Percentiles rank a stretch among this genome's conserved stretches.
These are phyloP conservation scores for Eupithecia dodoneata DNA, from an alignment of 2,888 invertebrate genomes.

Conservation along the genomic window DNA sequence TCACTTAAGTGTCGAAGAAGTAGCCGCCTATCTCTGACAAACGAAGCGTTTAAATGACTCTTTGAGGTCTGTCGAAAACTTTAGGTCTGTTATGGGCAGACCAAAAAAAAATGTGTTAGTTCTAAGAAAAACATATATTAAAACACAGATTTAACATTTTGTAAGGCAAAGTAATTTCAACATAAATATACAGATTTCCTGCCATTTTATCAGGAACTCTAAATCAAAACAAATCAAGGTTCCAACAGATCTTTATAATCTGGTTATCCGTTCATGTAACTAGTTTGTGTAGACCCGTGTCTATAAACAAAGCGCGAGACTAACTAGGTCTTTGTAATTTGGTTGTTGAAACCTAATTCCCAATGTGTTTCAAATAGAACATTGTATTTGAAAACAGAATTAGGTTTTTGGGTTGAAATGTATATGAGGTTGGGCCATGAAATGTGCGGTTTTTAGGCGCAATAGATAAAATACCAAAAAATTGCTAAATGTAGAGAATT, in stretches of 20 bases:
- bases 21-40: no score
- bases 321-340: background rate
- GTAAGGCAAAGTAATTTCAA: background rate
- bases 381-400: conserved; percentile 47
- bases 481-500: background rate
- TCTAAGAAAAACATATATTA: background rate
- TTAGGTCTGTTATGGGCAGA: background rate
- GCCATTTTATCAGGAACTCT: background rate
- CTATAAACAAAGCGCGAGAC: background rate
- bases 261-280: background rate
- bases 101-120: background rate
- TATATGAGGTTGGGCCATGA: conserved; percentile 50
- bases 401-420: conserved; percentile 66
- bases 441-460: conserved; percentile 34
- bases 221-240: background rate
- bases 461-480: background rate
- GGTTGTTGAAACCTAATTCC: conserved; percentile 7
- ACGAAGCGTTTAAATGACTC: no score
- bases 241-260: background rate
- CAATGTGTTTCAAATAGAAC: conserved; percentile 35
- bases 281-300: background rate
- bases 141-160: background rate
- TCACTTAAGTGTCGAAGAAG: no score
- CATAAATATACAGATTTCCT: background rate
- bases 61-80: background rate